Conservation (phyloP, 2,888 invertebrate genomes). For the Nycteola revayana region DNA sequence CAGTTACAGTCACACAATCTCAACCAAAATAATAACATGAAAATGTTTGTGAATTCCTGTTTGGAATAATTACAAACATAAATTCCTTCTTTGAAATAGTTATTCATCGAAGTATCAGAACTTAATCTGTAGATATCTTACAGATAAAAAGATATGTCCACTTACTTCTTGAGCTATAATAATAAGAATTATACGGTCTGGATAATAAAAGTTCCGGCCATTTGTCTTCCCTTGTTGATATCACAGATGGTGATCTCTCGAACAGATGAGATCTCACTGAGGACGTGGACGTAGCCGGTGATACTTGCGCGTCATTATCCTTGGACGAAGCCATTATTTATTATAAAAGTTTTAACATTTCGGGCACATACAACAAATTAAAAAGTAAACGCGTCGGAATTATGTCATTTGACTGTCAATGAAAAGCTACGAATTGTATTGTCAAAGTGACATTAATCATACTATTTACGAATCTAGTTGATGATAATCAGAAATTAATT, state of each 20-base stretch:
- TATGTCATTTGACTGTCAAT: slow-evolving; percentile 14
- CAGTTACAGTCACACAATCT: slow-evolving; percentile 23
- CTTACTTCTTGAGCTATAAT: slow-evolving; percentile 70
- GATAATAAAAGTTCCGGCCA: slow-evolving; percentile 77
- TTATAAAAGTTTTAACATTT: slow-evolving; percentile 38
- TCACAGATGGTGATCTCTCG: slow-evolving; percentile 65
- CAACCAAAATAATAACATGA: slow-evolving; percentile 5
- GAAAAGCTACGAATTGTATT: neutral
- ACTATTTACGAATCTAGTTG: too few species aligned
- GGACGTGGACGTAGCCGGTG: slow-evolving; percentile 60
- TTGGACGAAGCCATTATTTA: slow-evolving; percentile 62
- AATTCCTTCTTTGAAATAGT: too few species aligned
- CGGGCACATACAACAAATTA: slow-evolving; percentile 27
- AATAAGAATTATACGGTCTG: slow-evolving; percentile 69
- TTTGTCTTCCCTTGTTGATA: slow-evolving; percentile 67
- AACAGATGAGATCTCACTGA: slow-evolving; percentile 56
- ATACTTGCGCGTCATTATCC: slow-evolving; percentile 54
- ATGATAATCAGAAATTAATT: too few species aligned
- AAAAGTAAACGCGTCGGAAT: slow-evolving; percentile 30
- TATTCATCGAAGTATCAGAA: too few species aligned
- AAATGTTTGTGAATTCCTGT: too few species aligned
- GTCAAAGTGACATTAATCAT: too few species aligned
- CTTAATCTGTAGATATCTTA: too few species aligned
- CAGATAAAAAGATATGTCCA: slow-evolving; percentile 15
- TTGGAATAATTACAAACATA: too few species aligned